phyloP scores from a whole-genome alignment of 1,140 invertebrate genomes.

The Pseudomyrmex sp. region DNA sequence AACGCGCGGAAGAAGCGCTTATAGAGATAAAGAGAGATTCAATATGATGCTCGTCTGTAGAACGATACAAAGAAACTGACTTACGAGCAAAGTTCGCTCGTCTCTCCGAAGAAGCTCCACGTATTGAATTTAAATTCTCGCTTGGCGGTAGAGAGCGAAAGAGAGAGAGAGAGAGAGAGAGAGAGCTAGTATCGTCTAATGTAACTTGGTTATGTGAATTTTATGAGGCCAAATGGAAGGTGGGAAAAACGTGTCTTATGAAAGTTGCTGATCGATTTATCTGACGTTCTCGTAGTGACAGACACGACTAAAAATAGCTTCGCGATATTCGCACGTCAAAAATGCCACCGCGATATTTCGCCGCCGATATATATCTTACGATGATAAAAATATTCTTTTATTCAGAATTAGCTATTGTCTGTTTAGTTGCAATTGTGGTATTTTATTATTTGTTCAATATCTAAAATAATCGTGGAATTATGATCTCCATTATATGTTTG shows the following conservation, averaged over 20 bases:
- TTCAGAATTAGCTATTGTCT: not conserved
- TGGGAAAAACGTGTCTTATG: conserved; percentile 48
- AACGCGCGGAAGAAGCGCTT: conserved; percentile 39
- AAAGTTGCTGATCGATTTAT: conserved; percentile 57
- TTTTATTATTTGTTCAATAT: not conserved
- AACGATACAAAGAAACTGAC: conserved; percentile 59
- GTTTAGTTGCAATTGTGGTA: not conserved
- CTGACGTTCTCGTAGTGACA: conserved; percentile 41
- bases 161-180: not conserved
- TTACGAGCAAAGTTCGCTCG: conserved; percentile 44
- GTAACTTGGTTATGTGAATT: conserved; percentile 59
- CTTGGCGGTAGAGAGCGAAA: not conserved
- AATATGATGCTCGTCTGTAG: conserved; percentile 46
- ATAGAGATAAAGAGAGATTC: conserved; percentile 62
- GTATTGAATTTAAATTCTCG: conserved; percentile 59
- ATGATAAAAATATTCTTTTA: conserved; percentile 2
- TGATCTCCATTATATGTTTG: not conserved
- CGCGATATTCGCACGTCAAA: conserved; percentile 30
- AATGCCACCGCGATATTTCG: conserved; percentile 1
- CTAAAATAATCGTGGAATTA: not conserved
- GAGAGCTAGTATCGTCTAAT: conserved; percentile 55
- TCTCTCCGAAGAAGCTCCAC: conserved; percentile 27
- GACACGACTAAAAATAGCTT: conserved; percentile 47
- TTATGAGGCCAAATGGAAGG: conserved; percentile 60
- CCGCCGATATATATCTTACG: not conserved